Percentiles rank a stretch among this genome's conserved stretches.
These are phyloP conservation scores for Synanthedon formicaeformis DNA, from an alignment of 2,888 invertebrate species.

Conservation along the genomic window DNA sequence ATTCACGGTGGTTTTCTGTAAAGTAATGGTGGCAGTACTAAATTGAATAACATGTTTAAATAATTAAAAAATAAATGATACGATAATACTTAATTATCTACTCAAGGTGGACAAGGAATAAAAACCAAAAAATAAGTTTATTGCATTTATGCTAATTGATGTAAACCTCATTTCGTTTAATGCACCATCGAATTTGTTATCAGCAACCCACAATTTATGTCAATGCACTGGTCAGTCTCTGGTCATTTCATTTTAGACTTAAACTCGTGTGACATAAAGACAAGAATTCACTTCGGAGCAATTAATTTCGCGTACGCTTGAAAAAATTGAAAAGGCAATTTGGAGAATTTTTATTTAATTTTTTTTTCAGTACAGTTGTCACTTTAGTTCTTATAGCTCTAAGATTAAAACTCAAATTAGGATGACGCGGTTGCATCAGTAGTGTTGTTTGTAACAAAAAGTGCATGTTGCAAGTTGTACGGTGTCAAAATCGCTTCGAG, in stretches of 20 bases:
- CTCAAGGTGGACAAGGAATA: too few species aligned
- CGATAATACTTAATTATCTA: too few species aligned
- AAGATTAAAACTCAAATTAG: too few species aligned
- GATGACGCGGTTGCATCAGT: neutral
- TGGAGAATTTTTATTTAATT: neutral
- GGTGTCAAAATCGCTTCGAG: constrained; percentile 11
- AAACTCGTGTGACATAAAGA: neutral
- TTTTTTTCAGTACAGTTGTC: too few species aligned
- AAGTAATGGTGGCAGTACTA: too few species aligned
- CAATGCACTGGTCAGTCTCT: too few species aligned
- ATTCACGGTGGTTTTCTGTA: too few species aligned
- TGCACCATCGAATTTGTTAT: neutral
- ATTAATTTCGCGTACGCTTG: neutral
- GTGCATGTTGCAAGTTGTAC: constrained; percentile 5
- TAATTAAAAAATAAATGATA: too few species aligned
- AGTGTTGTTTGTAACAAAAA: neutral
- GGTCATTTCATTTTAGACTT: neutral
- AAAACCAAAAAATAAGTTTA: neutral
- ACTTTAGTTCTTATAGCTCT: too few species aligned
- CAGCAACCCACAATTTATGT: neutral
- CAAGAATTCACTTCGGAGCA: neutral
- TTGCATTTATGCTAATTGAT: neutral
- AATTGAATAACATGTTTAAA: too few species aligned
- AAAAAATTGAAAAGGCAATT: neutral
- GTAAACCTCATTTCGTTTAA: neutral